Conservation (phyloP, 2,113 vertebrate species). For the Tragulus kanchil region DNA sequence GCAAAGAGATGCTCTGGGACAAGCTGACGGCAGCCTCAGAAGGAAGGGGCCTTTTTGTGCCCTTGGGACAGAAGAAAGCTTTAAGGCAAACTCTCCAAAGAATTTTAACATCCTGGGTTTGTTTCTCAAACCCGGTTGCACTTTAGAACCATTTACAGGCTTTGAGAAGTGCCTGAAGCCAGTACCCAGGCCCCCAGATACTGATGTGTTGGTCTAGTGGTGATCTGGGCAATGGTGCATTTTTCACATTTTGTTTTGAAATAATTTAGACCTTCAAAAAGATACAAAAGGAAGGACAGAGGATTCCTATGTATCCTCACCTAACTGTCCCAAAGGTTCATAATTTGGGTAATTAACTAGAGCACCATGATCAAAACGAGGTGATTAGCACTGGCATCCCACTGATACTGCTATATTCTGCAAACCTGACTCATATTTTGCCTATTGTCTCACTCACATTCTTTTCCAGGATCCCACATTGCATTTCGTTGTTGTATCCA, state of each 20-base stretch:
- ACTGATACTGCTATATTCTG: not conserved
- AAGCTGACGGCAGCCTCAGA: not conserved
- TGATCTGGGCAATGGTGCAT: not conserved
- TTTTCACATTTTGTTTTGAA: constrained; percentile 46
- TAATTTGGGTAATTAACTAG: not conserved
- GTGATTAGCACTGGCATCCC: not conserved
- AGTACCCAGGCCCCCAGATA: not conserved
- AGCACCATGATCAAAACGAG: not conserved
- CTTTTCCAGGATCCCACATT: not conserved
- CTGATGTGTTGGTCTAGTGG: not conserved
- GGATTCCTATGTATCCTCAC: not conserved
- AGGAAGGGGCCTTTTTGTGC: not conserved
- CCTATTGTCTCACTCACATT: fast-evolving
- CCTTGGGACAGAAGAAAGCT: not conserved
- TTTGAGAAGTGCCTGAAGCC: not conserved
- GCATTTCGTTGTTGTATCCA: not conserved
- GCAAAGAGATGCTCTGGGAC: not conserved
- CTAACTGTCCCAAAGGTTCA: not conserved
- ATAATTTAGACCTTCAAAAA: constrained; percentile 35
- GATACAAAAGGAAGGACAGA: not conserved
- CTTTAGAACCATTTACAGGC: not conserved
- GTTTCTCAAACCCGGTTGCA: not conserved
- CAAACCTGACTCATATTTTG: not conserved
- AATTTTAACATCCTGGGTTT: not conserved
- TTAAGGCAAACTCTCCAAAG: not conserved